These are phyloP conservation scores for Noctua janthina DNA, from an alignment of 2,888 invertebrate species.

Conservation along the genomic window DNA sequence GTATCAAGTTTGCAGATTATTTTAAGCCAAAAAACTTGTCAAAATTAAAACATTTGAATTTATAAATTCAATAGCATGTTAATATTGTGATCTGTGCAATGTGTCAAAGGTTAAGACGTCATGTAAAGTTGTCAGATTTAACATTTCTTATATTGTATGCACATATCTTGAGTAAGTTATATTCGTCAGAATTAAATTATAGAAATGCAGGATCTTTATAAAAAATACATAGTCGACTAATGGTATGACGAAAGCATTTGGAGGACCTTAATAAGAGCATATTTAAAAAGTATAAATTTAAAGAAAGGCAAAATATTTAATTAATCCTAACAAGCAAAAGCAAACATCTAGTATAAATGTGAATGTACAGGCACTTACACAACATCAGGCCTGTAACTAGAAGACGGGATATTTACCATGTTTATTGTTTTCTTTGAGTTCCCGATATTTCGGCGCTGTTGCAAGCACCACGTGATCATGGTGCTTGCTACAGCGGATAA, in stretches of 20 bases:
- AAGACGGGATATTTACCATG: no score
- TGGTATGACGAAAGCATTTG: neutral
- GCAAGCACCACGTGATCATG: no score
- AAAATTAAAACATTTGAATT: constrained; percentile 18
- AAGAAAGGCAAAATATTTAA: neutral
- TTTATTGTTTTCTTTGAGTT: no score
- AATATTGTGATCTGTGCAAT: constrained; percentile 28
- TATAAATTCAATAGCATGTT: constrained; percentile 14
- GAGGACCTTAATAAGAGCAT: constrained; percentile 5
- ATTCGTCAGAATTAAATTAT: constrained; percentile 6
- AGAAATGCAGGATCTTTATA: neutral
- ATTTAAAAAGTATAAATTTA: neutral
- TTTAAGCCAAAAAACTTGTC: constrained; percentile 3
- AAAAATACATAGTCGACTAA: neutral
- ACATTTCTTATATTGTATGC: neutral
- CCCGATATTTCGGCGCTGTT: no score
- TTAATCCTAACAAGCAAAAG: neutral
- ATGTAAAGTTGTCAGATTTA: constrained; percentile 1
- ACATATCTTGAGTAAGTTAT: neutral
- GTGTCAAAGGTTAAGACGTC: constrained; percentile 49
- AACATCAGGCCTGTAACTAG: neutral
- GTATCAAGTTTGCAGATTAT: neutral
- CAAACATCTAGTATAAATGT: neutral
- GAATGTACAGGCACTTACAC: neutral
- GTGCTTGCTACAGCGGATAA: no score